Base-by-base conservation (phyloP, 1,140 invertebrate species). In the Theocolax elegans region DNA sequence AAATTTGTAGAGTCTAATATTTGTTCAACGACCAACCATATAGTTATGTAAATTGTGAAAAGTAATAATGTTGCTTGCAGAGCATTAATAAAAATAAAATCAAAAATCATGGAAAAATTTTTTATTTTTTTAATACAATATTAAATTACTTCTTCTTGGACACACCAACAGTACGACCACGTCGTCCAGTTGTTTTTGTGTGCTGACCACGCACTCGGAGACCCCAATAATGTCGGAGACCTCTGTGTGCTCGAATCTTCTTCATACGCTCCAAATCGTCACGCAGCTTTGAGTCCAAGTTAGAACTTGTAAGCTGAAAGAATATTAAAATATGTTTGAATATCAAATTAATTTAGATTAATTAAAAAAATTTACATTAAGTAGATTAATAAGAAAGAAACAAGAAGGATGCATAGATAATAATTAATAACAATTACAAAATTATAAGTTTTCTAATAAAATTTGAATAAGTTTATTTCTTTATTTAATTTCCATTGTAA, bases 121-220 rank as follows among this genome's bases (percentile, higher is more conserved):
- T 59, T 65, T 59, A 46, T 64, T 65, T 53, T 42, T 51, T 71
- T 31, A 44, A 40, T 35, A 35, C 31, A 38, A 46, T 54, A 71
- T 48, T 46, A 62, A 67, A 62, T 93, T 95, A 96, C 92, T 99
- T 99, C 95, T 99, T 99, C 91, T 99, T 99, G 81, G 96, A 98
- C 74, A 99, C 97, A 96, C 97, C 97, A 82, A 99, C 97, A 89
- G 97, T 99, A 87, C 97, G 91, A 88, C 97, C 97, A 88, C 97
- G 91, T 81, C 97, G 92, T 79, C 97, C 97, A 79, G 97, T 99
- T 51, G 97, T 99, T 89, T 99, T 99, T 58, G 97, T 99, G 85
- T 99, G 97, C 87, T 99, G 97, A 89, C 97, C 97, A 87, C 97
- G 91, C 7, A 99, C 97, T 87, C 97, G 91, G 71, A 99, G 92